Percentiles rank a stretch among this genome's conserved stretches.
Evolutionary conservation across 2,797 vertebrate genomes (phyloP).

Genomic region (Calcarius lapponicus): DNA sequence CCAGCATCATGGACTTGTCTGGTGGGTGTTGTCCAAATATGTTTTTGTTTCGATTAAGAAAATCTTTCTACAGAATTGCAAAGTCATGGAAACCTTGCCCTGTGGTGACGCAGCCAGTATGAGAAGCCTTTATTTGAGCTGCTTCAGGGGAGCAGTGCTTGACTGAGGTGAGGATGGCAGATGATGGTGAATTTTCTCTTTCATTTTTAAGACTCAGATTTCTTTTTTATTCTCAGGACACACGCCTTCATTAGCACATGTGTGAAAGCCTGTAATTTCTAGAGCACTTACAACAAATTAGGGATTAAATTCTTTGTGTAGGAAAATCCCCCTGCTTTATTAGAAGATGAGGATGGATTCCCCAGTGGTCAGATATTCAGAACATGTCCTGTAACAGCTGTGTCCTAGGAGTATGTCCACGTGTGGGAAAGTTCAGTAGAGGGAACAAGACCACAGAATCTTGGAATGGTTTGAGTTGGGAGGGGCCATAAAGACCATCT

Average conservation of each 20-base stretch:
- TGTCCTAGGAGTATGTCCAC: accelerated
- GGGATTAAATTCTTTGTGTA: background rate
- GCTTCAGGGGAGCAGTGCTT: accelerated
- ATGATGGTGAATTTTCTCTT: background rate
- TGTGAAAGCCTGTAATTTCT: background rate
- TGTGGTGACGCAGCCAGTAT: background rate
- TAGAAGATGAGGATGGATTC: background rate
- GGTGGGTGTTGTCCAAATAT: background rate
- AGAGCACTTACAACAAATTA: background rate
- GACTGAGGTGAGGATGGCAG: background rate
- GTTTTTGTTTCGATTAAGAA: background rate
- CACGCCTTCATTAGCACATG: background rate
- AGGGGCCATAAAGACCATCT: background rate
- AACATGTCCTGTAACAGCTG: accelerated
- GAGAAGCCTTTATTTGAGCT: background rate
- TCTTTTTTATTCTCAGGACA: background rate
- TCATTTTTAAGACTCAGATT: background rate
- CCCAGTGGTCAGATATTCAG: background rate
- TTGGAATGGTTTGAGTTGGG: background rate
- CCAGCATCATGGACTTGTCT: background rate
- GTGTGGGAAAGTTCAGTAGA: background rate
- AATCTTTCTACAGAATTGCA: background rate
- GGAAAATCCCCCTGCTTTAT: background rate
- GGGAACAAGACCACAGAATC: background rate
- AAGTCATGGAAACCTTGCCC: background rate